Conservation (phyloP, 2,888 invertebrate species). For the Mongoloraphidia duomilia region DNA sequence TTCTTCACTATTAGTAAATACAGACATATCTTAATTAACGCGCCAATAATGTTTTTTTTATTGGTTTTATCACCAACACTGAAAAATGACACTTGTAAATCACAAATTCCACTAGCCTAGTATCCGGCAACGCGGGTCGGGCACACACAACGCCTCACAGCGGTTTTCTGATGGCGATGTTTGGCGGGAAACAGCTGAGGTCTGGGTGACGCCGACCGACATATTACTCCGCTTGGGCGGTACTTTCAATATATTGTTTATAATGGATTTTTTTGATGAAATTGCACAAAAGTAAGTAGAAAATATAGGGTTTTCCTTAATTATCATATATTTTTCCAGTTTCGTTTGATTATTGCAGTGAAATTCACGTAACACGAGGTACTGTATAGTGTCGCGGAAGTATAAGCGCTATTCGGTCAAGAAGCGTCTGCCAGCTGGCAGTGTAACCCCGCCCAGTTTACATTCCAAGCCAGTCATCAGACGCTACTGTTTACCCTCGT, state of each 20-base stretch:
- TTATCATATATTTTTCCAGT: conserved; percentile 8
- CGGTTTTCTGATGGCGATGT: conserved; percentile 48
- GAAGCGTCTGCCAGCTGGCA: conserved; percentile 44
- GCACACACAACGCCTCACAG: conserved; percentile 39
- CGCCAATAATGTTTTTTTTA: conserved; percentile 9
- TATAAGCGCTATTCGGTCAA: conserved; percentile 25
- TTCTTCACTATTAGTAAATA: conserved; percentile 36
- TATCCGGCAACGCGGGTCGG: conserved; percentile 28
- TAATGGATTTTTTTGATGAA: neutral
- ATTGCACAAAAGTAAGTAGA: conserved; percentile 1
- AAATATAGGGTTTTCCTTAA: neutral
- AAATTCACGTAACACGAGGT: conserved; percentile 18
- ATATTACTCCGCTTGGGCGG: conserved; percentile 27
- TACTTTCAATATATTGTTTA: conserved; percentile 3
- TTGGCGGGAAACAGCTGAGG: conserved; percentile 59
- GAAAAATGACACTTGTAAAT: conserved; percentile 16
- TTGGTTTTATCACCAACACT: conserved; percentile 12
- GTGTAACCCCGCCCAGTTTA: conserved; percentile 35
- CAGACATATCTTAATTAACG: conserved; percentile 32
- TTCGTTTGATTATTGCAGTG: conserved; percentile 7
- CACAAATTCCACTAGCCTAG: conserved; percentile 23
- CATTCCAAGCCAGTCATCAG: conserved; percentile 22
- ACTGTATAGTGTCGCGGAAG: conserved; percentile 30
- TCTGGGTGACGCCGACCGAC: conserved; percentile 31
- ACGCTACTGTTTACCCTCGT: conserved; percentile 24